A percentile compares a stretch with the other conserved stretches of the same genome.
phyloP scores from a whole-genome alignment of 2,797 vertebrate species.

The Vireo griseus region DNA sequence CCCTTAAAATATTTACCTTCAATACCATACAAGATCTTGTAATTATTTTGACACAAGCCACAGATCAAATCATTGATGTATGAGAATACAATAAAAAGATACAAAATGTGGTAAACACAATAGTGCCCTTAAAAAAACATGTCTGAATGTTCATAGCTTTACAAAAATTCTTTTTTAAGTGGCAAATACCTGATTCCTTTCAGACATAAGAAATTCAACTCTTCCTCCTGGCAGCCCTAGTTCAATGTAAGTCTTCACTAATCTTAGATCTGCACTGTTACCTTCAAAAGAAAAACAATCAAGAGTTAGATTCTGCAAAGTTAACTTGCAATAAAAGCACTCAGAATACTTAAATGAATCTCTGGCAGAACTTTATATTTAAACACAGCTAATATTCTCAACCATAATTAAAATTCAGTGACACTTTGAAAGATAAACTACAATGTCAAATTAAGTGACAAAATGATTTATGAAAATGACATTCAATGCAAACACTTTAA shows the following conservation, averaged over 20 bases:
- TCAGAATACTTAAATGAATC: background rate
- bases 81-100: background rate
- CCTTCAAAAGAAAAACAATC: conserved; percentile 75
- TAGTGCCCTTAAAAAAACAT: background rate
- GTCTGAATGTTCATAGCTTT: background rate
- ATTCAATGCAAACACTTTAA: background rate
- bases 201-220: conserved; percentile 98
- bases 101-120: background rate
- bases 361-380: background rate
- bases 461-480: background rate
- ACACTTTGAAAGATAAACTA: background rate
- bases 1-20: background rate
- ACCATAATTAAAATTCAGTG: background rate
- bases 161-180: background rate
- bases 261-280: conserved; percentile 94
- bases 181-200: conserved; percentile 91
- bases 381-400: conserved; percentile 10
- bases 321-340: background rate
- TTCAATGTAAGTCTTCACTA: conserved; percentile 97
- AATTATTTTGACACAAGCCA: background rate
- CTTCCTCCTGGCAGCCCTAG: conserved; percentile 92
- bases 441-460: background rate
- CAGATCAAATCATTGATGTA: background rate
- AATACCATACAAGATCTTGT: background rate
- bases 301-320: conserved; percentile 14